Conservation (phyloP, 2,888 invertebrate species). For the Falcaria lacertinaria region DNA sequence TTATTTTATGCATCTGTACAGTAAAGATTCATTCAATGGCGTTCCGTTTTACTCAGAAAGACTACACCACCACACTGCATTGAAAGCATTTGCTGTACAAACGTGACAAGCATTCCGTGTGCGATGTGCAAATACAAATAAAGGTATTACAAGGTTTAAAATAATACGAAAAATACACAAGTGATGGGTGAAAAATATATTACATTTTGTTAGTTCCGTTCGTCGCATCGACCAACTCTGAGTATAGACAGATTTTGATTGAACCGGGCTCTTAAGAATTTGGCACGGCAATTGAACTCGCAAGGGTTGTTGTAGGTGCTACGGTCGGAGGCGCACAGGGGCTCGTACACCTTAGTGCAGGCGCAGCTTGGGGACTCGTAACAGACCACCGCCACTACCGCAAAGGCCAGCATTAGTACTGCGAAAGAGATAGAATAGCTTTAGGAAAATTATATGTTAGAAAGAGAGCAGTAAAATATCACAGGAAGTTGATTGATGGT, state of each 20-base stretch:
- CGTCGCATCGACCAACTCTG: conserved; percentile 28
- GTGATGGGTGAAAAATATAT: too few relatives aligned
- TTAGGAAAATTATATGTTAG: background rate
- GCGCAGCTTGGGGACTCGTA: conserved; percentile 34
- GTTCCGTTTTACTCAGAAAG: too few relatives aligned
- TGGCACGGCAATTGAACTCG: conserved; percentile 50
- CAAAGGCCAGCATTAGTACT: conserved; percentile 38
- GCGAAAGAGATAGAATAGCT: conserved; percentile 18
- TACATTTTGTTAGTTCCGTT: background rate
- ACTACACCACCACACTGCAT: too few relatives aligned
- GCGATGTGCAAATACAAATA: too few relatives aligned
- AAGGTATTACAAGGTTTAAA: too few relatives aligned
- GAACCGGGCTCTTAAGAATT: conserved; percentile 12
- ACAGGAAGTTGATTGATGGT: too few relatives aligned
- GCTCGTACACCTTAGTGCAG: conserved; percentile 57
- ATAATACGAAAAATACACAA: too few relatives aligned
- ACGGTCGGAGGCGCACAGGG: conserved; percentile 60
- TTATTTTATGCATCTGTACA: too few relatives aligned
- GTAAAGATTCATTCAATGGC: too few relatives aligned
- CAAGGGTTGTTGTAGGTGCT: conserved; percentile 57
- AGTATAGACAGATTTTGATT: conserved; percentile 16
- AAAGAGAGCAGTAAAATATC: too few relatives aligned
- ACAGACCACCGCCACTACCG: conserved; percentile 20
- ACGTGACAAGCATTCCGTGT: too few relatives aligned
- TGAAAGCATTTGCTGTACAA: too few relatives aligned